Percentiles rank a stretch among this genome's conserved stretches.
These are phyloP conservation scores for Notothenia coriiceps DNA, from an alignment of 2,113 vertebrate species.

Conservation along the genomic window DNA sequence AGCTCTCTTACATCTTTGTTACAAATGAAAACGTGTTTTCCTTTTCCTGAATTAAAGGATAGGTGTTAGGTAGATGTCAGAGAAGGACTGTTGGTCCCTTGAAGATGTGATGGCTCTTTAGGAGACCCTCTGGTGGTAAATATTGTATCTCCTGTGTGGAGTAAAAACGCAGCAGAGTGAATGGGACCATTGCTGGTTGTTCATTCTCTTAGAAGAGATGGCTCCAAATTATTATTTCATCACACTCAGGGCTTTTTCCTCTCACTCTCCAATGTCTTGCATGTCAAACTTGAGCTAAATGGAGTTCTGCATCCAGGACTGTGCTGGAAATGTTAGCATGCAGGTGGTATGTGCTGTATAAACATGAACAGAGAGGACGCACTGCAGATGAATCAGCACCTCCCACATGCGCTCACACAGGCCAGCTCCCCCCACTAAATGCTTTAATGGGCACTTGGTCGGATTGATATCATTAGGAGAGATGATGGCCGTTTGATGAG, in stretches of 20 bases:
- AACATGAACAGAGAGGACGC: neutral
- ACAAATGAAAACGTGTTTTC: constrained; percentile 59
- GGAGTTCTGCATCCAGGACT: constrained; percentile 22
- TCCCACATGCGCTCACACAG: constrained; percentile 37
- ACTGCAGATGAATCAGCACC: constrained; percentile 37
- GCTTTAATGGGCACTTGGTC: constrained; percentile 73
- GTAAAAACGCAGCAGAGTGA: constrained; percentile 64
- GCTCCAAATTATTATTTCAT: constrained; percentile 81
- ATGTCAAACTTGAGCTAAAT: constrained; percentile 54
- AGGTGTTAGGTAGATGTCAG: constrained; percentile 57
- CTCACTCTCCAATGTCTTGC: constrained; percentile 33
- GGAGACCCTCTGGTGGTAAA: constrained; percentile 68
- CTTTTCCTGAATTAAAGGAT: constrained; percentile 51
- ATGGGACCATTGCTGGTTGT: constrained; percentile 74
- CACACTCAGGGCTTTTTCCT: constrained; percentile 45
- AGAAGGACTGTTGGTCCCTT: constrained; percentile 52
- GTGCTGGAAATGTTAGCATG: constrained; percentile 1
- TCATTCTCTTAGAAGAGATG: constrained; percentile 83
- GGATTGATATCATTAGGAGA: constrained; percentile 66
- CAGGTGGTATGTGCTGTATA: neutral
- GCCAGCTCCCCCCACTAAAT: constrained; percentile 61
- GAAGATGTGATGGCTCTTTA: constrained; percentile 59
- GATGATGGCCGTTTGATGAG: constrained; percentile 77
- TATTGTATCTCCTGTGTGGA: constrained; percentile 76
- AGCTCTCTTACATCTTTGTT: constrained; percentile 42